Conservation (phyloP, 2,797 vertebrate genomes). For the Falco peregrinus region DNA sequence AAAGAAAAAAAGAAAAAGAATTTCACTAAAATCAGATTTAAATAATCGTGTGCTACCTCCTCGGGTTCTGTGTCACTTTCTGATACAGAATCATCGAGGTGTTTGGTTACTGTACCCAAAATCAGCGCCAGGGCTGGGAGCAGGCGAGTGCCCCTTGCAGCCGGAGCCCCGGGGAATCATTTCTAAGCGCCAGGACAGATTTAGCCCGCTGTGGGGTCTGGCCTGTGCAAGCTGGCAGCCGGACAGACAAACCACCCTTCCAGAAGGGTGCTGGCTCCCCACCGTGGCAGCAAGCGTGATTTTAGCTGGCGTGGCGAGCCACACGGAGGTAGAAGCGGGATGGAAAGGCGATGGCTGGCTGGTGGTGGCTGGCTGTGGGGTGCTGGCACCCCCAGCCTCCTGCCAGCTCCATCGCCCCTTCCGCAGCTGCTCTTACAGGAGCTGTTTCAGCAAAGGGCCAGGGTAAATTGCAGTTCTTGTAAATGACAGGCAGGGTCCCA, state of each 20-base stretch:
- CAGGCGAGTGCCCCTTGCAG: neutral
- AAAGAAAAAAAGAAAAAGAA: neutral
- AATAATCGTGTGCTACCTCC: neutral
- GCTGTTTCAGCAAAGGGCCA: neutral
- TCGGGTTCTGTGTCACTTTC: neutral
- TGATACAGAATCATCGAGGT: neutral
- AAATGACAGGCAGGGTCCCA: neutral
- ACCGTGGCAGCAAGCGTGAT: neutral
- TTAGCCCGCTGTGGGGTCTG: neutral
- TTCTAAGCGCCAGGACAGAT: neutral
- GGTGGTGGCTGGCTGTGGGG: accelerated
- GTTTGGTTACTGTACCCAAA: neutral
- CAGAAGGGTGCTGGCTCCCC: slow-evolving; percentile 55
- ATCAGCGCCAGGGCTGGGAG: neutral
- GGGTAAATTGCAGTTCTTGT: neutral
- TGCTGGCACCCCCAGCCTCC: neutral
- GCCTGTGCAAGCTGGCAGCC: neutral
- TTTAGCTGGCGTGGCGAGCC: neutral
- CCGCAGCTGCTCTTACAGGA: neutral
- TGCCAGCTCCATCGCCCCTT: neutral
- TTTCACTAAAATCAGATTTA: neutral
- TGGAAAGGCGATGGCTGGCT: neutral
- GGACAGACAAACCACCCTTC: neutral
- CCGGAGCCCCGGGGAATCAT: accelerated
- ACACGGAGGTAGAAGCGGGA: accelerated